A percentile compares a stretch with the other conserved stretches of the same genome.
Conservation (phyloP, 2,797 vertebrate genomes). For the Cephalopachus bancanus region DNA sequence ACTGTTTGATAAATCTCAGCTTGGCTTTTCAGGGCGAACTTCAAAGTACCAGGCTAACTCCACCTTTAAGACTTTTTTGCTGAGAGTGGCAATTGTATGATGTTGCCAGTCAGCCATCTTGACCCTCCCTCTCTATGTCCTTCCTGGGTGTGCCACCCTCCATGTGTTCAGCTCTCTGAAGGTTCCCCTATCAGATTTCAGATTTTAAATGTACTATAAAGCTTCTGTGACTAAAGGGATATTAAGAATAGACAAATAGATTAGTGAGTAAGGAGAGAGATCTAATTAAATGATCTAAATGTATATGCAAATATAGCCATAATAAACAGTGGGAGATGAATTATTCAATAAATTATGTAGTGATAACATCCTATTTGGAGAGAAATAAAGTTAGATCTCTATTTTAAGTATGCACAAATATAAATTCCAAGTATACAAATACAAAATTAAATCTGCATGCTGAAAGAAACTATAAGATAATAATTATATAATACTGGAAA, state of each 20-base stretch:
- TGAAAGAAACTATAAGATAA: conserved; percentile 4
- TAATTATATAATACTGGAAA: conserved; percentile 49
- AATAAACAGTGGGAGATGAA: conserved; percentile 18
- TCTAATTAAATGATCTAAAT: neutral
- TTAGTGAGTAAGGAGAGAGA: conserved; percentile 33
- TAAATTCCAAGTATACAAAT: conserved; percentile 16
- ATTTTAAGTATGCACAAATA: conserved; percentile 1
- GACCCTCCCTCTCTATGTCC: too few relatives aligned
- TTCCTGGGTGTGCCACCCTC: too few relatives aligned
- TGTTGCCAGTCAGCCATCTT: too few relatives aligned
- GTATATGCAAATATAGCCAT: neutral
- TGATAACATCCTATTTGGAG: neutral
- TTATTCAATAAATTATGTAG: conserved; percentile 49
- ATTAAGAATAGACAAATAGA: conserved; percentile 33
- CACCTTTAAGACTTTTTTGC: too few relatives aligned
- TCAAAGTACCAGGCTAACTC: too few relatives aligned
- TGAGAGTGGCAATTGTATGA: too few relatives aligned
- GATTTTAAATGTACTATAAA: conserved; percentile 5
- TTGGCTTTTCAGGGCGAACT: too few relatives aligned
- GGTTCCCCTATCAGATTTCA: neutral
- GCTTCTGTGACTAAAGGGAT: conserved; percentile 37
- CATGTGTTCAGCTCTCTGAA: too few relatives aligned
- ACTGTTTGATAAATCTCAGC: too few relatives aligned
- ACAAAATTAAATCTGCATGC: conserved; percentile 44
- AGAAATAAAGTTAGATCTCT: conserved; percentile 51